Conservation (phyloP, 2,113 vertebrate species). For the Mastomys coucha region DNA sequence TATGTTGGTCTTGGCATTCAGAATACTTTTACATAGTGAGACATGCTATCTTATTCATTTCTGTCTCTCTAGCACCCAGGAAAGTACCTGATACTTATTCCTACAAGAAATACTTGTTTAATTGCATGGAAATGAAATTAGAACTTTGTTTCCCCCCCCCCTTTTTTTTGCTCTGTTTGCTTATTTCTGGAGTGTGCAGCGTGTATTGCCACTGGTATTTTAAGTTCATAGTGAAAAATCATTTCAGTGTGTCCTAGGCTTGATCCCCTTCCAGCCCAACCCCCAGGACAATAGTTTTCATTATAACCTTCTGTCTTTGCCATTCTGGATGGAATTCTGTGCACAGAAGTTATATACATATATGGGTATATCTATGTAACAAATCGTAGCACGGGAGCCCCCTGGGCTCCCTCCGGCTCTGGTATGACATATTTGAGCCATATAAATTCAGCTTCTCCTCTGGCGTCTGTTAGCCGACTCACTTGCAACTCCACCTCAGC, state of each 20-base stretch:
- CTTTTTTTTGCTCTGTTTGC: conserved; percentile 67
- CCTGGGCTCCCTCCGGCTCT: conserved; percentile 68
- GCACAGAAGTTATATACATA: conserved; percentile 82
- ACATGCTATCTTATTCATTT: conserved; percentile 45
- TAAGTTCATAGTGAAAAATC: conserved; percentile 79
- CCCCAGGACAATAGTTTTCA: conserved; percentile 80
- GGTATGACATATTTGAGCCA: conserved; percentile 80
- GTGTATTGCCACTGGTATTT: conserved; percentile 75
- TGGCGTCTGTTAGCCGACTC: conserved; percentile 77
- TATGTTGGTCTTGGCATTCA: background rate
- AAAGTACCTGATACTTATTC: conserved; percentile 61
- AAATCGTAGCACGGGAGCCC: conserved; percentile 72
- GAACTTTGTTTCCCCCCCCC: background rate
- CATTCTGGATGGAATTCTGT: conserved; percentile 79
- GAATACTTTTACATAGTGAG: conserved; percentile 18
- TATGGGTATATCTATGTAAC: conserved; percentile 79
- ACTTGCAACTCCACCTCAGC: conserved; percentile 84
- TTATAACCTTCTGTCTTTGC: conserved; percentile 80
- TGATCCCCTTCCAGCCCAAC: conserved; percentile 75
- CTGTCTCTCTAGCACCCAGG: conserved; percentile 49
- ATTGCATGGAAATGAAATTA: conserved; percentile 73
- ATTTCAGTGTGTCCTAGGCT: conserved; percentile 76
- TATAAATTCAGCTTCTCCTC: conserved; percentile 81
- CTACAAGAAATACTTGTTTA: conserved; percentile 70
- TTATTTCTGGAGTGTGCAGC: conserved; percentile 70